Evolutionary conservation across 2,113 vertebrate species (phyloP).

Genomic region (Oxyruncus cristatus): DNA sequence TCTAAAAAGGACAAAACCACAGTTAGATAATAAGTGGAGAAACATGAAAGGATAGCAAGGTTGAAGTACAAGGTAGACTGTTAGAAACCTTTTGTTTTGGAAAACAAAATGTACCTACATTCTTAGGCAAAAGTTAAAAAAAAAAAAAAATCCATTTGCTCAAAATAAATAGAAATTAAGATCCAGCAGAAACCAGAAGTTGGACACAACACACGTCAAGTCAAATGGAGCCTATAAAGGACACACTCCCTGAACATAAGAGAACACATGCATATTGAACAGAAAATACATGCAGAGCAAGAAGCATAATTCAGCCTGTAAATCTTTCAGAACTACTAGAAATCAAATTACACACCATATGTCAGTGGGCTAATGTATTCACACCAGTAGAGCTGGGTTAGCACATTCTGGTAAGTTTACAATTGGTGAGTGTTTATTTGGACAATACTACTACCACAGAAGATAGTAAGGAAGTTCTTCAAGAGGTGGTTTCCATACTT

Average conservation of each 20-base stretch:
- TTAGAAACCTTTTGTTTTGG: neutral
- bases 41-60: neutral
- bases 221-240: neutral
- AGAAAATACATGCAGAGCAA: neutral
- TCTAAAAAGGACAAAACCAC: neutral
- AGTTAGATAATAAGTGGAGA: neutral
- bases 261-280: no score
- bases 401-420: neutral
- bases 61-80: neutral
- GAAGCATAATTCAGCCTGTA: neutral
- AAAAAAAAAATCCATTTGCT: neutral
- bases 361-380: neutral
- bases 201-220: neutral
- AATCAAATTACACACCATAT: neutral
- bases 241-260: neutral
- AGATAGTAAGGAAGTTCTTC: neutral
- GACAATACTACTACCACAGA: neutral
- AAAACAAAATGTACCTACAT: neutral
- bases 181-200: neutral
- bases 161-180: neutral
- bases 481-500: neutral
- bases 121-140: neutral
- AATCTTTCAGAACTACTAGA: neutral
- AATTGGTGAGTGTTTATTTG: slow-evolving; percentile 12
- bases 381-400: neutral